A percentile compares a stretch with the other conserved stretches of the same genome.
phyloP scores from a whole-genome alignment of 2,113 vertebrate genomes.

The Typhlomys cinereus region DNA sequence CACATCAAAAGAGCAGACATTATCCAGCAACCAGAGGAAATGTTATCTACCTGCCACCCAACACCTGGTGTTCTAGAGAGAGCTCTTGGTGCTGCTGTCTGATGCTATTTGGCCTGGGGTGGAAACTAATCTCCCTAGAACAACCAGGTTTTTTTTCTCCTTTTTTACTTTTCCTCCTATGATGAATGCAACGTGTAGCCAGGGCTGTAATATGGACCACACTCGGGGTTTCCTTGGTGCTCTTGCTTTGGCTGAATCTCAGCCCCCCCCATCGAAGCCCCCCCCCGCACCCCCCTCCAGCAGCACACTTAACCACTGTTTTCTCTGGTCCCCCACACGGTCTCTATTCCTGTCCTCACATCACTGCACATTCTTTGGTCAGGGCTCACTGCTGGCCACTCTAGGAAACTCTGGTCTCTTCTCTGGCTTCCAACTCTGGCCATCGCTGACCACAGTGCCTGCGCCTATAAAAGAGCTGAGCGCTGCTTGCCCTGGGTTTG shows the following conservation, averaged over 20 bases:
- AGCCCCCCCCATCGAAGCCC: too few relatives aligned
- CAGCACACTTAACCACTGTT: accelerated
- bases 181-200: neutral
- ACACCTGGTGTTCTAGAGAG: neutral
- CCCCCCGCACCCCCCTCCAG: too few relatives aligned
- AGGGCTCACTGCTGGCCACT: too few relatives aligned
- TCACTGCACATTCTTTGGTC: neutral
- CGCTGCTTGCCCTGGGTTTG: too few relatives aligned
- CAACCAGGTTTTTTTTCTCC: neutral
- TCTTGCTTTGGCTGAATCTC: too few relatives aligned
- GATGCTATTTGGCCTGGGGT: neutral
- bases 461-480: too few relatives aligned
- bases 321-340: neutral
- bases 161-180: neutral
- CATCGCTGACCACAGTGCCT: too few relatives aligned
- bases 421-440: too few relatives aligned
- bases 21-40: neutral
- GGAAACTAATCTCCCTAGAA: neutral
- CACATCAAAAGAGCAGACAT: constrained; percentile 34
- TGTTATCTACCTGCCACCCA: neutral
- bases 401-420: too few relatives aligned
- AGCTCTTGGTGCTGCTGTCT: neutral
- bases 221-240: neutral
- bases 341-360: too few relatives aligned
- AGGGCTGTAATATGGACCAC: neutral